Conservation (phyloP, 2,797 vertebrate genomes). For the Cryptoblepharus egeriae region DNA sequence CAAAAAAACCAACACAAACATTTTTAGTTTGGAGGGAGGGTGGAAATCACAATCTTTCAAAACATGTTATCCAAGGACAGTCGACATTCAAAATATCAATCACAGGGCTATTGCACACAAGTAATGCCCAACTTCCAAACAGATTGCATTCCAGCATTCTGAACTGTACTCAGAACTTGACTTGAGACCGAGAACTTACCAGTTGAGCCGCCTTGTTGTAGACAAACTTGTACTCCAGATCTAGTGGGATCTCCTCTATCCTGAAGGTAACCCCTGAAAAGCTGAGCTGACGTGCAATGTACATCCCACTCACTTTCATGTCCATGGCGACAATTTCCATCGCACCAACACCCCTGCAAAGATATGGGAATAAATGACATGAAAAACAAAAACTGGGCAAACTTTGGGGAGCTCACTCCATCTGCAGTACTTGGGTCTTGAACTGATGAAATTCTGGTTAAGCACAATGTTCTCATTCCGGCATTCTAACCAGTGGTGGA, state of each 20-base stretch:
- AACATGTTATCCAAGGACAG: too few relatives aligned
- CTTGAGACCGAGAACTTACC: constrained; percentile 77
- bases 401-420: accelerated
- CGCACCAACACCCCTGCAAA: constrained; percentile 91
- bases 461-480: too few relatives aligned
- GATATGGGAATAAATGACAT: accelerated
- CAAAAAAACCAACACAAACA: too few relatives aligned
- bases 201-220: constrained; percentile 95
- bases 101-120: too few relatives aligned
- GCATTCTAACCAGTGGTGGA: too few relatives aligned
- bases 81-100: too few relatives aligned
- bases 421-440: too few relatives aligned
- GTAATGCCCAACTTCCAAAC: not conserved
- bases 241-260: constrained; percentile 94
- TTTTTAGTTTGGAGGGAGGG: too few relatives aligned
- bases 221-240: constrained; percentile 88
- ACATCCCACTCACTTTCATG: constrained; percentile 99
- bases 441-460: too few relatives aligned
- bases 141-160: not conserved
- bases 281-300: constrained; percentile 98
- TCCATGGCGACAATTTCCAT: constrained; percentile 99
- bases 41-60: too few relatives aligned
- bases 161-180: not conserved
- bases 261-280: constrained; percentile 97
- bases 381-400: not conserved